A percentile compares a stretch with the other conserved stretches of the same genome.
Conservation (phyloP, 2,888 invertebrate genomes). For the Drosophila buzzatii region DNA sequence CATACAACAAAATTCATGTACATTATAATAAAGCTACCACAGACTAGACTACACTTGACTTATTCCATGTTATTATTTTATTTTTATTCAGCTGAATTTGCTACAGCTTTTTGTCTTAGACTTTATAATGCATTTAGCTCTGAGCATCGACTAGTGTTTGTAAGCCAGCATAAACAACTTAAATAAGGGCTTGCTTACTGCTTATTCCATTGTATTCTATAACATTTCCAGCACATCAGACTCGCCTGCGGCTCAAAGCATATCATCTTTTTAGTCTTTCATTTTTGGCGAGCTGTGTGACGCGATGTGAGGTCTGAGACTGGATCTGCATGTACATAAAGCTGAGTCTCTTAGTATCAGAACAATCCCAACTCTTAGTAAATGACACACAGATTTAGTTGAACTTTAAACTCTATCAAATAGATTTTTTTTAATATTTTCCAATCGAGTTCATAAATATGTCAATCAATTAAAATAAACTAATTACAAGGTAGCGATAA, state of each 20-base stretch:
- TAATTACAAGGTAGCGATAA: neutral
- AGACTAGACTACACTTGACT: too few relatives aligned
- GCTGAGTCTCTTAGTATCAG: too few relatives aligned
- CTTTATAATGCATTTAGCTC: neutral
- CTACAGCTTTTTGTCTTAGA: neutral
- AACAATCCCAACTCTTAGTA: too few relatives aligned
- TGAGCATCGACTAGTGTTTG: neutral
- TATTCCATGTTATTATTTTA: too few relatives aligned
- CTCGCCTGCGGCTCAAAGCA: neutral
- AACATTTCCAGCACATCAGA: neutral
- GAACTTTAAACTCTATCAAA: too few relatives aligned
- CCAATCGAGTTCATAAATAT: neutral
- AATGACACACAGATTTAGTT: too few relatives aligned
- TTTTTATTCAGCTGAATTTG: neutral
- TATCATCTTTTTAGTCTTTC: neutral
- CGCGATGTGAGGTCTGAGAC: too few relatives aligned
- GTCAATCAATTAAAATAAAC: neutral
- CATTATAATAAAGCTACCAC: too few relatives aligned
- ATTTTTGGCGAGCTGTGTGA: too few relatives aligned
- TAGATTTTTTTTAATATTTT: too few relatives aligned
- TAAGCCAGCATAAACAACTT: neutral
- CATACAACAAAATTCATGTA: too few relatives aligned
- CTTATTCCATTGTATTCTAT: neutral
- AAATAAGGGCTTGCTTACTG: neutral
- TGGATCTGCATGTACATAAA: too few relatives aligned